Percentiles rank a stretch among this genome's conserved stretches.
phyloP scores from a whole-genome alignment of 2,797 vertebrate species.

The Paguma larvata region DNA sequence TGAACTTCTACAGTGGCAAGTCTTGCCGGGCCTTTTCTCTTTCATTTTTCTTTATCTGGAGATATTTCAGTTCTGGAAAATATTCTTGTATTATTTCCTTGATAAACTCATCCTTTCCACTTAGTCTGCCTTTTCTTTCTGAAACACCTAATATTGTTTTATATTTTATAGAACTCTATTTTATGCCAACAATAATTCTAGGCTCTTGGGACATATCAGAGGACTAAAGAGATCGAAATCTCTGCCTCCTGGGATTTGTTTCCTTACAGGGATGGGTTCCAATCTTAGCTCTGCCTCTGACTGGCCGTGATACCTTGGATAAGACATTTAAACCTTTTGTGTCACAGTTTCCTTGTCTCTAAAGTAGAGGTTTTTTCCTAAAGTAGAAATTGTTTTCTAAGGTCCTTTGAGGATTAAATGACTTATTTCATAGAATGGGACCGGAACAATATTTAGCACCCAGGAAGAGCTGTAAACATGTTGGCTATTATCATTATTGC shows the following conservation, averaged over 20 bases:
- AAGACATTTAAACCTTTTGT: background rate
- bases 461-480: background rate
- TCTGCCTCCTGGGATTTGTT: background rate
- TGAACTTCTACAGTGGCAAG: background rate
- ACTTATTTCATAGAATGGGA: constrained; percentile 35
- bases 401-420: background rate
- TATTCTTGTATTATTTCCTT: background rate
- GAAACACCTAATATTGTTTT: background rate
- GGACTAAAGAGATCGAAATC: background rate
- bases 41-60: background rate
- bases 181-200: background rate
- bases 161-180: background rate
- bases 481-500: background rate
- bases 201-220: background rate
- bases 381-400: constrained; percentile 10
- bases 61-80: background rate
- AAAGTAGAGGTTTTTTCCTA: background rate
- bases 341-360: background rate
- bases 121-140: background rate
- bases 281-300: background rate
- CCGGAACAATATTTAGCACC: background rate
- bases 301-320: background rate
- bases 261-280: background rate
- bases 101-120: background rate
- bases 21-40: background rate